These are phyloP conservation scores for Drosophila mettleri DNA, from an alignment of 2,888 invertebrate genomes.

Conservation along the genomic window DNA sequence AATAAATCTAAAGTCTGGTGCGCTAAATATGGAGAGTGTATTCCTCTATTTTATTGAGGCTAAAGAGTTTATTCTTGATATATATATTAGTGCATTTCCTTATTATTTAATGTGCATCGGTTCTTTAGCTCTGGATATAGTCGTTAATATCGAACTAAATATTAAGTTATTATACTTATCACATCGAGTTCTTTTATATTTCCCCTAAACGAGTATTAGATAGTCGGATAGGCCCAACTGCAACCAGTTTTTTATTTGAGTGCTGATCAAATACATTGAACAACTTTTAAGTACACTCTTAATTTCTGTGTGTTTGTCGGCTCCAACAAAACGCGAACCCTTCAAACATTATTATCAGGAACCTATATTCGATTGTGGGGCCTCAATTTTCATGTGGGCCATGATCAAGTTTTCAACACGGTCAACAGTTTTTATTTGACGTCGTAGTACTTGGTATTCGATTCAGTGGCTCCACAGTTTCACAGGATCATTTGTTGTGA, in stretches of 20 bases:
- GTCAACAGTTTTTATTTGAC: constrained; percentile 38
- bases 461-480: not conserved
- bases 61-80: not conserved
- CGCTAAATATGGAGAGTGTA: not conserved
- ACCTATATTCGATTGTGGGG: constrained; percentile 2
- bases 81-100: not conserved
- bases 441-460: constrained; percentile 3
- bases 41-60: not conserved
- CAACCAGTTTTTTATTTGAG: constrained; percentile 29
- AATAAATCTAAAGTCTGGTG: constrained; percentile 8
- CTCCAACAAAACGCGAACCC: constrained; percentile 7
- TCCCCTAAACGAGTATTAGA: not conserved
- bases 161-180: too few species aligned
- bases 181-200: not conserved
- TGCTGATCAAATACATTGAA: constrained; percentile 43
- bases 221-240: not conserved
- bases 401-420: constrained; percentile 27
- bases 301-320: constrained; percentile 23
- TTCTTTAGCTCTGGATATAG: too few species aligned
- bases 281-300: constrained; percentile 24
- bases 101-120: not conserved
- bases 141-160: too few species aligned
- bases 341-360: constrained; percentile 26
- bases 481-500: not conserved
- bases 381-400: constrained; percentile 10